Percentiles rank a stretch among this genome's conserved stretches.
Evolutionary conservation across 1,140 invertebrate species (phyloP).

Genomic region (Lethrus apterus): DNA sequence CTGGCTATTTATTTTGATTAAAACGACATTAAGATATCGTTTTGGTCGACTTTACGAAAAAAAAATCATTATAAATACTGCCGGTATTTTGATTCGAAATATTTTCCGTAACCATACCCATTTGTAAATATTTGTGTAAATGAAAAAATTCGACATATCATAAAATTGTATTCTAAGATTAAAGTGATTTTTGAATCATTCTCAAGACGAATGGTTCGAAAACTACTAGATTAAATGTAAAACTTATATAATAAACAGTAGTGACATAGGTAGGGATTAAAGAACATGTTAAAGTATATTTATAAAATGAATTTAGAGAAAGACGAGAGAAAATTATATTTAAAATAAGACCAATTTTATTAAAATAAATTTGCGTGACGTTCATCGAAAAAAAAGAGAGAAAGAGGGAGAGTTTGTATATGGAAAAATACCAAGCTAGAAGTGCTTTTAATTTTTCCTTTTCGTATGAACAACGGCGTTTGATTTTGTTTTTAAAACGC

Average conservation of each 20-base stretch:
- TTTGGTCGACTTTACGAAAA: neutral
- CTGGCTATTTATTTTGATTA: constrained; percentile 9
- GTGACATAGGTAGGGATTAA: no score
- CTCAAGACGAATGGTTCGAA: no score
- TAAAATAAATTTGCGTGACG: constrained; percentile 4
- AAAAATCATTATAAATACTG: constrained; percentile 3
- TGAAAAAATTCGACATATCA: constrained; percentile 35
- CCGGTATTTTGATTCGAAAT: neutral
- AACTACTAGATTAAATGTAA: no score
- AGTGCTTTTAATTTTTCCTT: constrained; percentile 3
- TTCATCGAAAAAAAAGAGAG: constrained; percentile 4
- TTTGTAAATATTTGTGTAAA: constrained; percentile 31
- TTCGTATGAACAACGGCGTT: neutral
- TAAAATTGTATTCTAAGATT: constrained; percentile 21
- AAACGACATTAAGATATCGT: constrained; percentile 4
- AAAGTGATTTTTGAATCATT: no score
- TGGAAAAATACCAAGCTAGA: constrained; percentile 1
- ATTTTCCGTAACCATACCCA: constrained; percentile 1
- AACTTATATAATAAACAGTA: no score
- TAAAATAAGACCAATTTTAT: constrained; percentile 14
- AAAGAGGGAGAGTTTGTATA: neutral
- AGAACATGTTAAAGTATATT: no score
- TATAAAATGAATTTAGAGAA: constrained; percentile 5
- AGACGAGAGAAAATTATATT: constrained; percentile 9
- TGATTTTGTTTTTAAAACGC: no score